These are phyloP conservation scores for Linyphia triangularis DNA, from an alignment of 2,888 invertebrate genomes.

Conservation along the genomic window DNA sequence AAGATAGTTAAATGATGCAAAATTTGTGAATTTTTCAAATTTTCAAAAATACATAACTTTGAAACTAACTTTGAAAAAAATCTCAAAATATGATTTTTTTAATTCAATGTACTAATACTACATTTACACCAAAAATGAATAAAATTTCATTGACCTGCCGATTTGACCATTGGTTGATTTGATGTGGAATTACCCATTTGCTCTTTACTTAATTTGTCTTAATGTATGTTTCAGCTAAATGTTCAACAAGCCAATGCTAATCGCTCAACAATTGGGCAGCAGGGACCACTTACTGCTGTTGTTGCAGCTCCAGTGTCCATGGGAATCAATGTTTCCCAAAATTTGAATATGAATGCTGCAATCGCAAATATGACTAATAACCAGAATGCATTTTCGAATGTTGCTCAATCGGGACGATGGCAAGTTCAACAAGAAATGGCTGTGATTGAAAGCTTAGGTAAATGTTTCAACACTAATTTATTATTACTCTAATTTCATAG, in stretches of 20 bases:
- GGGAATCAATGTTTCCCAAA: constrained; percentile 55
- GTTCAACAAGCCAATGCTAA: constrained; percentile 48
- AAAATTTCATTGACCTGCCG: no score
- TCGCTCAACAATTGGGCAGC: constrained; percentile 37
- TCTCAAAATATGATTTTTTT: no score
- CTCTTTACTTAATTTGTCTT: no score
- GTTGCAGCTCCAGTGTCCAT: constrained; percentile 57
- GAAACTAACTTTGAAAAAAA: no score
- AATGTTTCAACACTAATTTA: neutral
- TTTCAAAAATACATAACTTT: no score
- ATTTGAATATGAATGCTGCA: constrained; percentile 56
- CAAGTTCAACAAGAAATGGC: constrained; percentile 71
- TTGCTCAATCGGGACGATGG: constrained; percentile 57
- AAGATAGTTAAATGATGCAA: no score
- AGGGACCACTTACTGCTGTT: constrained; percentile 35
- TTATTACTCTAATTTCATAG: neutral
- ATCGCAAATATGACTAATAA: constrained; percentile 57
- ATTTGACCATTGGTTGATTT: no score
- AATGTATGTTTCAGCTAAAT: constrained; percentile 46
- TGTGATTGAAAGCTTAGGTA: constrained; percentile 65
- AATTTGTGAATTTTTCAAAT: no score
- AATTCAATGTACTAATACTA: no score
- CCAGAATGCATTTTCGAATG: constrained; percentile 50
- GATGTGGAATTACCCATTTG: no score
- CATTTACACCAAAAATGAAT: no score